Conservation (phyloP, 2,888 invertebrate genomes). For the Heliconius aoede region DNA sequence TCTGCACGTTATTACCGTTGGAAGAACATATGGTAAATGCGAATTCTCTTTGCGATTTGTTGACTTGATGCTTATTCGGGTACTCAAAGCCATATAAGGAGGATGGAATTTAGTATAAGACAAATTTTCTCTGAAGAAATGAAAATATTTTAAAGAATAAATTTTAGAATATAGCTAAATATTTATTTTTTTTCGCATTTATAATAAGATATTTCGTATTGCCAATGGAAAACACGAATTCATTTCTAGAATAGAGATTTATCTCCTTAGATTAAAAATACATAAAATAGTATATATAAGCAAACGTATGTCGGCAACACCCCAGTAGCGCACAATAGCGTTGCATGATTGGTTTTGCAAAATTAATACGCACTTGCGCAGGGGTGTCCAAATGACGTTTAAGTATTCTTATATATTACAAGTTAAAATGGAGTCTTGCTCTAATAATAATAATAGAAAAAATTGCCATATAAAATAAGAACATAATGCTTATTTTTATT, state of each 20-base stretch:
- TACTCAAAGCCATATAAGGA: slow-evolving; percentile 4
- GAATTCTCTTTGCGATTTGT: slow-evolving; percentile 22
- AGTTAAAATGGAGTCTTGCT: neutral
- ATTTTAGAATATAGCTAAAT: too few relatives aligned
- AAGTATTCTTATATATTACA: neutral
- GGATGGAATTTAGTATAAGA: neutral
- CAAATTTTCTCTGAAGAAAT: slow-evolving; percentile 1
- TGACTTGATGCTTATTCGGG: slow-evolving; percentile 22
- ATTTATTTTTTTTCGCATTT: too few relatives aligned
- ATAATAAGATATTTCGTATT: neutral
- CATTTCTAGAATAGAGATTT: neutral
- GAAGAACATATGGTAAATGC: slow-evolving; percentile 14
- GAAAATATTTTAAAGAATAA: too few relatives aligned
- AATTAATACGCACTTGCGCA: slow-evolving; percentile 65
- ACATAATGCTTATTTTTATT: neutral
- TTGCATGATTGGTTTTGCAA: slow-evolving; percentile 74
- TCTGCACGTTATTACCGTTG: slow-evolving; percentile 11
- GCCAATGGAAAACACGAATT: neutral
- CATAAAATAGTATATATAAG: slow-evolving; percentile 24
- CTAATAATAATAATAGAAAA: neutral
- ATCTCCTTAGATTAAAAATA: neutral
- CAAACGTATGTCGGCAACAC: slow-evolving; percentile 18
- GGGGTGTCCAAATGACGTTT: slow-evolving; percentile 27
- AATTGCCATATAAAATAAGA: neutral
- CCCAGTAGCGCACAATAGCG: slow-evolving; percentile 27